Evolutionary conservation across 2,888 invertebrate genomes (phyloP).

Genomic region (Caenorhabditis becei): DNA sequence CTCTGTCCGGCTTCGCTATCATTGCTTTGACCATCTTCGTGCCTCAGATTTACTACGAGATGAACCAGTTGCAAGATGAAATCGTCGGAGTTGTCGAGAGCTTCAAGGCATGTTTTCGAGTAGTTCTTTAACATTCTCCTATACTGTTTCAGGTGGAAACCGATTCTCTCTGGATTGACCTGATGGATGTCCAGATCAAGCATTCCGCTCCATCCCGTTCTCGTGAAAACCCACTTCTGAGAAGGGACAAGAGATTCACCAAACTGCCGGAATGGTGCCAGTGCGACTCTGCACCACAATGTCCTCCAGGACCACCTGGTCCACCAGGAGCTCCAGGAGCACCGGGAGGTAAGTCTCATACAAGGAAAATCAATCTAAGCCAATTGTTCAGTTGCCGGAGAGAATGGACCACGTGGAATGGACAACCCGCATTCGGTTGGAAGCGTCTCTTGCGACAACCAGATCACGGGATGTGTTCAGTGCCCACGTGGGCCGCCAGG

Average conservation of each 20-base stretch:
- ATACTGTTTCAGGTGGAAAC: constrained; percentile 59
- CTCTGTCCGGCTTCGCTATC: constrained; percentile 49
- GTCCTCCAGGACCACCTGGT: constrained; percentile 71
- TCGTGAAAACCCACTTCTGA: constrained; percentile 65
- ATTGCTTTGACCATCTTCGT: constrained; percentile 54
- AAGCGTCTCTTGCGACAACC: constrained; percentile 37
- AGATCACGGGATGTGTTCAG: constrained; percentile 60
- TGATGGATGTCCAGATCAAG: constrained; percentile 70
- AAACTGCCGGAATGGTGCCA: constrained; percentile 70
- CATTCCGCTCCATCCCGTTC: constrained; percentile 64
- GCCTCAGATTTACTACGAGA: constrained; percentile 67
- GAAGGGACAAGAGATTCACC: constrained; percentile 69
- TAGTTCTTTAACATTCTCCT: not conserved
- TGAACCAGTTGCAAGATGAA: constrained; percentile 61
- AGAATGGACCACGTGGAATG: constrained; percentile 65
- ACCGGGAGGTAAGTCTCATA: constrained; percentile 60
- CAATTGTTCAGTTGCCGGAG: constrained; percentile 56
- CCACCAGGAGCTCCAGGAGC: constrained; percentile 71
- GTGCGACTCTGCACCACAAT: constrained; percentile 69
- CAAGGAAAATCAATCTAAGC: not conserved
- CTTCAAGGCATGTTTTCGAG: constrained; percentile 59
- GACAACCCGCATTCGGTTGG: constrained; percentile 52
- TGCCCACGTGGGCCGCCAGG: constrained; percentile 67
- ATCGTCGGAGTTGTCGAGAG: constrained; percentile 63
- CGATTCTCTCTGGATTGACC: constrained; percentile 66